phyloP scores from a whole-genome alignment of 37 sponge, comb jelly and placozoan genomes.

The Aplysina aerophoba region DNA sequence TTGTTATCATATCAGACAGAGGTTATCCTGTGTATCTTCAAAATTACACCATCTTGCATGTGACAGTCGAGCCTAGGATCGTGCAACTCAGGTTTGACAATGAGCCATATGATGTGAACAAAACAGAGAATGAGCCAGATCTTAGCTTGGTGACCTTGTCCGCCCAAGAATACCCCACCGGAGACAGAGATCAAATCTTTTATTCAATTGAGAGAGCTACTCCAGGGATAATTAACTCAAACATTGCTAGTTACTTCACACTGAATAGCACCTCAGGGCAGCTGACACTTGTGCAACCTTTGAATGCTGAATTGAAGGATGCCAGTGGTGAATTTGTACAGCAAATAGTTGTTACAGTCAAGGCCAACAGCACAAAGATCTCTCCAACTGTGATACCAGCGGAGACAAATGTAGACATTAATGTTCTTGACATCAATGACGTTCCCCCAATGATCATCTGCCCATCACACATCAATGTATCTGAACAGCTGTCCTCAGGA shows the following conservation, averaged over 20 bases:
- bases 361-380: slow-evolving; percentile 55
- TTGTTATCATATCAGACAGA: slow-evolving; percentile 66
- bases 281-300: not conserved
- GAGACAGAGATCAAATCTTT: slow-evolving; percentile 24
- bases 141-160: not conserved
- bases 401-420: slow-evolving; percentile 21
- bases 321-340: not conserved
- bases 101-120: slow-evolving; percentile 23
- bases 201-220: slow-evolving; percentile 39
- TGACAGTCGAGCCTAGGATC: slow-evolving; percentile 43
- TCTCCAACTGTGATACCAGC: slow-evolving; percentile 46
- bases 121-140: slow-evolving; percentile 31
- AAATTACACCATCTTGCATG: slow-evolving; percentile 66
- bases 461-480: slow-evolving; percentile 51
- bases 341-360: slow-evolving; percentile 33
- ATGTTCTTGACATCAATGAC: slow-evolving; percentile 56
- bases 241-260: not conserved
- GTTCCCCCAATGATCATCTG: slow-evolving; percentile 52
- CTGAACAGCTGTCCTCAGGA: slow-evolving; percentile 41
- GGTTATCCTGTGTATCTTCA: slow-evolving; percentile 52
- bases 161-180: slow-evolving; percentile 18
- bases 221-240: slow-evolving; percentile 23
- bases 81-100: slow-evolving; percentile 37
- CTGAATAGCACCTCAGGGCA: slow-evolving; percentile 9
- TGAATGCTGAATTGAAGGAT: slow-evolving; percentile 54